These are phyloP conservation scores for Periophthalmodon schlosseri DNA, from an alignment of 2,113 vertebrate genomes.

Conservation along the genomic window DNA sequence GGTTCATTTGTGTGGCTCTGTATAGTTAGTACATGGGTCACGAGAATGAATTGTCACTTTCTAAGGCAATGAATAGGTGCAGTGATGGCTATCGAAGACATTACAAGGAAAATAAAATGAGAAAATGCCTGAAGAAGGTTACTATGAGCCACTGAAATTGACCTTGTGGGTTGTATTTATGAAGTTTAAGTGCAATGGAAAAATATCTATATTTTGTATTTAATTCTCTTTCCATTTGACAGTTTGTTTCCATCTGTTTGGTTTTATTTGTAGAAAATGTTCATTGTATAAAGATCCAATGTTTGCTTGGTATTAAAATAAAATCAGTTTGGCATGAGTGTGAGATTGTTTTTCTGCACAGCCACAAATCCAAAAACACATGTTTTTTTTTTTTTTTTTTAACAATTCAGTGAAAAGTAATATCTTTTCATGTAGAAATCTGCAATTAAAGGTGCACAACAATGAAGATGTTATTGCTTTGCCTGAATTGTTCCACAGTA, in stretches of 20 bases:
- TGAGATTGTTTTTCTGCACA: background rate
- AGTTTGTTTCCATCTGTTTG: slow-evolving; percentile 48
- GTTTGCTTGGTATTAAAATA: slow-evolving; percentile 66
- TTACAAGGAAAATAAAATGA: background rate
- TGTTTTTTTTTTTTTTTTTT: no score
- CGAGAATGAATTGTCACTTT: background rate
- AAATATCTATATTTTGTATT: slow-evolving; percentile 53
- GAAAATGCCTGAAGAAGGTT: slow-evolving; percentile 7
- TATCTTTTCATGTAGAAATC: no score
- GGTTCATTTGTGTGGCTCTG: background rate
- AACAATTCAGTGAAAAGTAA: no score
- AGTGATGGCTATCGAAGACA: background rate
- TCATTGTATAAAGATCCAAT: slow-evolving; percentile 56
- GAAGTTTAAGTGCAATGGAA: slow-evolving; percentile 62
- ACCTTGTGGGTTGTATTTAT: slow-evolving; percentile 55
- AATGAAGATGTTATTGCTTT: no score
- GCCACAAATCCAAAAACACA: background rate
- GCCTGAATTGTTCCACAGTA: no score
- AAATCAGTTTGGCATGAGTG: slow-evolving; percentile 59
- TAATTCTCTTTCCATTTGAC: slow-evolving; percentile 38
- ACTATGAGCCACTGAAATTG: slow-evolving; percentile 10
- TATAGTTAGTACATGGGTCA: slow-evolving; percentile 16
- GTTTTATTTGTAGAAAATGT: slow-evolving; percentile 47
- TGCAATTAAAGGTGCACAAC: no score
- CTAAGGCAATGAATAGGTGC: background rate